A percentile compares a stretch with the other conserved stretches of the same genome.
These are phyloP conservation scores for Notodonta ziczac DNA, from an alignment of 2,888 invertebrate genomes.

Conservation along the genomic window DNA sequence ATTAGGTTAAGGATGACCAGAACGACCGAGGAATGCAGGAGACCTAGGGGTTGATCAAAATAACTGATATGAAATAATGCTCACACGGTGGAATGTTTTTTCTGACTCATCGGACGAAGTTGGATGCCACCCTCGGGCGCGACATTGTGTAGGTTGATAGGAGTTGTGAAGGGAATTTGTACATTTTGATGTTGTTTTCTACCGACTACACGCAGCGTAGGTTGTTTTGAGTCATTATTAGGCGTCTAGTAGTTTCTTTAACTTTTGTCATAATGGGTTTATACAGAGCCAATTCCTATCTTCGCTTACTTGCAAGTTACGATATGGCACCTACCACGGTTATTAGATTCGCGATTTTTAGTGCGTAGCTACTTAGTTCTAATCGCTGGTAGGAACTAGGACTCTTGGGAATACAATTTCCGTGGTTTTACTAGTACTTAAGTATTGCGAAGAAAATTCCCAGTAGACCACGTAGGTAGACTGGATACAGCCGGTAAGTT, in stretches of 20 bases:
- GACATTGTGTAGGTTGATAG: constrained; percentile 36
- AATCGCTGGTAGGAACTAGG: too few relatives aligned
- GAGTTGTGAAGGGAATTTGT: constrained; percentile 34
- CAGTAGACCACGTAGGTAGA: too few relatives aligned
- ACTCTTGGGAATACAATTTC: too few relatives aligned
- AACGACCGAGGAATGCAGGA: constrained; percentile 47
- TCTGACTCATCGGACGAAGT: constrained; percentile 38
- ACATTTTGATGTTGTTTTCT: constrained; percentile 28
- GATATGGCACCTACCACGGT: too few relatives aligned
- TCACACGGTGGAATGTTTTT: constrained; percentile 8
- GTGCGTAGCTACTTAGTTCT: too few relatives aligned
- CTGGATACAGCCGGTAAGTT: too few relatives aligned
- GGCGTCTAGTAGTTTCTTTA: neutral
- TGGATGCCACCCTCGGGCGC: constrained; percentile 32
- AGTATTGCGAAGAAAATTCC: too few relatives aligned
- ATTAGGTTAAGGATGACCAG: constrained; percentile 77
- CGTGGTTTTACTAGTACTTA: too few relatives aligned
- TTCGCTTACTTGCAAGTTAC: too few relatives aligned
- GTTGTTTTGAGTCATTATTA: constrained; percentile 38
- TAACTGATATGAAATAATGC: constrained; percentile 30
- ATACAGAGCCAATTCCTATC: too few relatives aligned
- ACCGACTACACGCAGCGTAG: constrained; percentile 18
- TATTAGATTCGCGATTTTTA: too few relatives aligned
- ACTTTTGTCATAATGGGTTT: neutral
- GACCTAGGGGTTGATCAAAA: constrained; percentile 48